These are phyloP conservation scores for Hippocampus kuda DNA, from an alignment of 2,797 vertebrate genomes.

Conservation along the genomic window DNA sequence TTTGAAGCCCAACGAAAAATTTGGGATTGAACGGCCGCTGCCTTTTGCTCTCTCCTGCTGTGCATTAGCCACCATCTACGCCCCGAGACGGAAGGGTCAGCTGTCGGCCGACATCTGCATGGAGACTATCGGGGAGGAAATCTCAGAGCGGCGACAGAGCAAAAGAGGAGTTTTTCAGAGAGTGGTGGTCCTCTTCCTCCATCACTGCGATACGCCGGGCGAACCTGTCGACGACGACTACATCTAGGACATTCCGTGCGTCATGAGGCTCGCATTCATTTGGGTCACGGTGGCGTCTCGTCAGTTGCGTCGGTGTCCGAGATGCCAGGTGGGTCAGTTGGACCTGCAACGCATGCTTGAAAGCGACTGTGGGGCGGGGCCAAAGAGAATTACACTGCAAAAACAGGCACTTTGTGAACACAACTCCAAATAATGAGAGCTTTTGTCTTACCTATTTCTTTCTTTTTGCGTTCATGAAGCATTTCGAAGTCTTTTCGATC, in stretches of 20 bases:
- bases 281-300: background rate
- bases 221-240: slow-evolving; percentile 95
- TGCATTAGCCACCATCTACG: slow-evolving; percentile 86
- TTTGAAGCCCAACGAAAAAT: background rate
- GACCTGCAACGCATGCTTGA: background rate
- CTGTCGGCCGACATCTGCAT: slow-evolving; percentile 98
- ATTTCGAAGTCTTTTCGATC: background rate
- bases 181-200: slow-evolving; percentile 93
- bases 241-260: slow-evolving; percentile 61
- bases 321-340: background rate
- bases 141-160: slow-evolving; percentile 89
- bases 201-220: slow-evolving; percentile 93
- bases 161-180: slow-evolving; percentile 85
- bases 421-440: background rate
- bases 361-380: background rate
- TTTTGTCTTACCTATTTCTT: background rate
- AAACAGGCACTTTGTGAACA: background rate
- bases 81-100: slow-evolving; percentile 91
- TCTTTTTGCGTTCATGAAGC: background rate
- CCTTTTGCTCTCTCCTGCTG: slow-evolving; percentile 7
- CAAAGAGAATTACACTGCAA: background rate
- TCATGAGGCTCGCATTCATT: background rate
- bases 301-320: too few relatives aligned
- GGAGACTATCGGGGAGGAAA: slow-evolving; percentile 97
- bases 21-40: background rate